These are phyloP conservation scores for Astreopora myriophthalma DNA, from an alignment of 64 coral and sea anemone genomes.

Conservation along the genomic window DNA sequence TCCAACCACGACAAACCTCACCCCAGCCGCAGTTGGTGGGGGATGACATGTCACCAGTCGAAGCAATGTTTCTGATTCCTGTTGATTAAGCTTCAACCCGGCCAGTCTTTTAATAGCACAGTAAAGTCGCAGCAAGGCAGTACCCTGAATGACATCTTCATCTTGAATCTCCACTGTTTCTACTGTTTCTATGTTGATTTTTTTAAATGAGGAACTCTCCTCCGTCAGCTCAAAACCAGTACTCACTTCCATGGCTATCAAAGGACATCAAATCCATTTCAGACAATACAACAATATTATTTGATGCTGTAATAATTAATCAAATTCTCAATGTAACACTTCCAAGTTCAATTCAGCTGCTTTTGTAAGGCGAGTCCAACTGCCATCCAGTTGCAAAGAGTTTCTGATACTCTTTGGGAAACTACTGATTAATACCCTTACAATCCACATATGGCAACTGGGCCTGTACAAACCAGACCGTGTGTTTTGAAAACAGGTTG, in stretches of 20 bases:
- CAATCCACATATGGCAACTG: too few species aligned
- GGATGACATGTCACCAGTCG: slow-evolving; percentile 88
- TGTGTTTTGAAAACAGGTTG: too few species aligned
- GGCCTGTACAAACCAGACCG: too few species aligned
- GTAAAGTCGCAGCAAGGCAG: slow-evolving; percentile 81
- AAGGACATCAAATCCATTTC: background rate
- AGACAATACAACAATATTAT: background rate
- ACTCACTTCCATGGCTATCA: slow-evolving; percentile 87
- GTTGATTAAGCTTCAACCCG: slow-evolving; percentile 83
- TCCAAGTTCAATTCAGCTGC: too few species aligned
- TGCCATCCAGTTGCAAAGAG: too few species aligned
- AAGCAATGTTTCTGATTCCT: slow-evolving; percentile 84
- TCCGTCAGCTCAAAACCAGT: slow-evolving; percentile 94
- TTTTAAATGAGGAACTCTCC: slow-evolving; percentile 40
- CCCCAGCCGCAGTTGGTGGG: slow-evolving; percentile 85
- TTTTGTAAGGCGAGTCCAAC: too few species aligned
- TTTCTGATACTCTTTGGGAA: too few species aligned
- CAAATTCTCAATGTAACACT: too few species aligned
- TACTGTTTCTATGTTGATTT: slow-evolving; percentile 31
- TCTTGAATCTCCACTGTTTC: slow-evolving; percentile 78
- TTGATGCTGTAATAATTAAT: too few species aligned
- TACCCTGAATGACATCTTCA: slow-evolving; percentile 78
- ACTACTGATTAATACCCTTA: too few species aligned
- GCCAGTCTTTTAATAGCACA: slow-evolving; percentile 88
- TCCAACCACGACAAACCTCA: slow-evolving; percentile 88